Evolutionary conservation across 2,113 vertebrate species (phyloP).

Genomic region (Phalacrocorax pelagicus): DNA sequence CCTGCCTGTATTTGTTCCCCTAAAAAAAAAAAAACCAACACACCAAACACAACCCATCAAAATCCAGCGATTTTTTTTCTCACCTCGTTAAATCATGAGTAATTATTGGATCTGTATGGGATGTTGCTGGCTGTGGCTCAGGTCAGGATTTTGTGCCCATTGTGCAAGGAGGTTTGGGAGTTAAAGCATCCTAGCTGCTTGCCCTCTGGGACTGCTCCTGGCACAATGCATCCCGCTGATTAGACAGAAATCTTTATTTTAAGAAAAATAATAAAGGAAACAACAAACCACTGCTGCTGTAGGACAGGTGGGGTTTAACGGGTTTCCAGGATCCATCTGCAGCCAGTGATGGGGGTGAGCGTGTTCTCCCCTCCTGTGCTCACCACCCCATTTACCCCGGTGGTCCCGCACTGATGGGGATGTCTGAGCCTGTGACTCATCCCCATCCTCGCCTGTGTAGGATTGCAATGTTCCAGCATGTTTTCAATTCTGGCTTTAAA

Average conservation of each 20-base stretch:
- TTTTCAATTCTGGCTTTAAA: neutral
- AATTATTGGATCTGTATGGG: neutral
- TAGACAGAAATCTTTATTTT: neutral
- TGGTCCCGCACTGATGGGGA: neutral
- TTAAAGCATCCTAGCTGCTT: neutral
- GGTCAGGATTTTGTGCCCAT: neutral
- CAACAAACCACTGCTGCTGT: neutral
- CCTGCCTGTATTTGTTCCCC: neutral
- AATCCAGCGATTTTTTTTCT: neutral
- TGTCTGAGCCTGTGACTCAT: neutral
- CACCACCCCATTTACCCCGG: neutral
- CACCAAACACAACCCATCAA: neutral
- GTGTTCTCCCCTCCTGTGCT: fast-evolving
- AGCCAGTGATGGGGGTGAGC: fast-evolving
- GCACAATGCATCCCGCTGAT: neutral
- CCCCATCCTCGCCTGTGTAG: fast-evolving
- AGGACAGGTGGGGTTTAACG: neutral
- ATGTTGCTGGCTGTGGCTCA: neutral
- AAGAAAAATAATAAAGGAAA: no score
- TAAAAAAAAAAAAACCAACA: neutral
- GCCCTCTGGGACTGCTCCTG: neutral
- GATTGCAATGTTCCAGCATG: fast-evolving
- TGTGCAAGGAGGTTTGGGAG: neutral
- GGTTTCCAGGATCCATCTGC: neutral
- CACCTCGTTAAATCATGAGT: neutral